Conservation (phyloP, 2,113 vertebrate genomes). For the Emydura subglobosa region DNA sequence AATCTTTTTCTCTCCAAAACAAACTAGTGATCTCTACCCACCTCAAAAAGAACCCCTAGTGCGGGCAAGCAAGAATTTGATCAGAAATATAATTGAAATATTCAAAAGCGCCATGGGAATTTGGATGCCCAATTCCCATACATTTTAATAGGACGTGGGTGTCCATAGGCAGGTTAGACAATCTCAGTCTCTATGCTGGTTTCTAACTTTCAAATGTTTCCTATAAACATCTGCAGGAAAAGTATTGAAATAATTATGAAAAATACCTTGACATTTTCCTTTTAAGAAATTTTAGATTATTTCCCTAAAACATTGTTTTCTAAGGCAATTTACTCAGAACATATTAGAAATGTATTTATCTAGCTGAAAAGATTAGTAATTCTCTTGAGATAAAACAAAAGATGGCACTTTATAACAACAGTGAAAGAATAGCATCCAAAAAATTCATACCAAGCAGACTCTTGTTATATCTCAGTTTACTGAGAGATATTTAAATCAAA, state of each 20-base stretch:
- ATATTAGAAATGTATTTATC: conserved; percentile 72
- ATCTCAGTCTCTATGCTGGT: neutral
- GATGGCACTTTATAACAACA: conserved; percentile 37
- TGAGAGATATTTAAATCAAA: neutral
- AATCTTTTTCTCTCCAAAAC: neutral
- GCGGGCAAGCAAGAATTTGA: neutral
- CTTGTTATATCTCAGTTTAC: neutral
- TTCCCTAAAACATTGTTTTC: conserved; percentile 62
- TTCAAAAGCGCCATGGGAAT: neutral
- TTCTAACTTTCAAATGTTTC: conserved; percentile 23
- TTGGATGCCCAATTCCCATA: neutral
- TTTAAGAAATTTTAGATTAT: conserved; percentile 53
- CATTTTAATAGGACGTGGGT: conserved; percentile 13
- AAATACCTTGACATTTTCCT: conserved; percentile 63
- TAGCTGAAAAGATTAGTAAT: conserved; percentile 73
- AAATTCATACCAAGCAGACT: neutral
- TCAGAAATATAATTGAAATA: conserved; percentile 13
- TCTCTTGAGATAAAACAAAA: conserved; percentile 72
- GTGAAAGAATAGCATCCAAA: neutral
- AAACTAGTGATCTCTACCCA: rapidly evolving
- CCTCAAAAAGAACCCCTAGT: neutral
- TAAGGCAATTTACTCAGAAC: conserved; percentile 68
- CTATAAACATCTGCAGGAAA: conserved; percentile 43
- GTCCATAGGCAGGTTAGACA: neutral
- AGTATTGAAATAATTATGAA: conserved; percentile 60